Conservation (phyloP, 2,888 invertebrate species). For the Lepidochrysops patricia region DNA sequence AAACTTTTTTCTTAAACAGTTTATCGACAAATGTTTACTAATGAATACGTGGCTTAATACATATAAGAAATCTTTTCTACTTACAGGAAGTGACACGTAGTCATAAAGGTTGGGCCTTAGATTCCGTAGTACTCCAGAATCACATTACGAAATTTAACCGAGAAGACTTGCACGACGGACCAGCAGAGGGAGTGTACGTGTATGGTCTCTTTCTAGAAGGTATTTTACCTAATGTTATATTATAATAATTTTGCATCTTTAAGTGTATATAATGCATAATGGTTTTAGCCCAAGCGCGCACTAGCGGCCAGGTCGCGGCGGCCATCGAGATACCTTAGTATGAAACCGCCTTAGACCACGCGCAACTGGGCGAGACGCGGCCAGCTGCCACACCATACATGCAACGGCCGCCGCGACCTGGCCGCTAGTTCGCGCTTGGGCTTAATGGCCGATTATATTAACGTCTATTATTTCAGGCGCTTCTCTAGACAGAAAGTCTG, state of each 20-base stretch:
- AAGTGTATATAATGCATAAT: no score
- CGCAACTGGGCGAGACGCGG: no score
- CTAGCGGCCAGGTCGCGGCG: no score
- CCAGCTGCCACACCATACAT: no score
- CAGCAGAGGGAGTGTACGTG: constrained; percentile 93
- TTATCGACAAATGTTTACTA: no score
- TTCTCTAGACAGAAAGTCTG: constrained; percentile 88
- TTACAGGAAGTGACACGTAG: constrained; percentile 93
- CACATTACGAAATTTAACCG: constrained; percentile 89
- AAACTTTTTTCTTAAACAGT: no score
- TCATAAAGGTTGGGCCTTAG: constrained; percentile 97
- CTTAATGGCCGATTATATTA: background rate
- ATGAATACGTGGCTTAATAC: no score
- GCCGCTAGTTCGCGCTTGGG: background rate
- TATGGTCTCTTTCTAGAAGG: constrained; percentile 95
- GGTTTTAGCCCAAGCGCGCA: no score
- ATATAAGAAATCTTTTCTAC: background rate
- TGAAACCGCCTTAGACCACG: no score
- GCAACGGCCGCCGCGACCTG: background rate
- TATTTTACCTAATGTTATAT: constrained; percentile 20
- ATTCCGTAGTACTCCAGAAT: constrained; percentile 95
- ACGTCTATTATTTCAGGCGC: constrained; percentile 69
- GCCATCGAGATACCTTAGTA: no score
- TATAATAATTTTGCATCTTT: no score
- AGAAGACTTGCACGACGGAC: constrained; percentile 92